Base-by-base conservation (phyloP, 2,888 invertebrate genomes). In the Apotomis turbidana region DNA sequence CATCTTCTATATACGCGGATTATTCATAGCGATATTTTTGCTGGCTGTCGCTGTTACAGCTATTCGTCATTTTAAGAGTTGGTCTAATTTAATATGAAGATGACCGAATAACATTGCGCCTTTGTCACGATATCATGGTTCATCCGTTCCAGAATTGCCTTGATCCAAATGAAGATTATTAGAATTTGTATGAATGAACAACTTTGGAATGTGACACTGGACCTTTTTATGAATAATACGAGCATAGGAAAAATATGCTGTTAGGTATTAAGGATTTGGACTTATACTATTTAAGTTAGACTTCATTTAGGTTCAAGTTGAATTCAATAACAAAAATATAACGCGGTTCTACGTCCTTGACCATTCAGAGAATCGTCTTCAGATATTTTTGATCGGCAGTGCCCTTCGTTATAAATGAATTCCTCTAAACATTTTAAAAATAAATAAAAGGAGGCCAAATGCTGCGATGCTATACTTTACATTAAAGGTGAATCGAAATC, bases 1-100 rank as follows among this genome's bases (percentile, higher is more conserved):
- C 83, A 76, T 80, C 80, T 78, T 75, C 74, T 74, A 71, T 72
- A 71, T 73, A 68, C 57, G 64, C 70, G 59, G 61, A 60, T 77
- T 77, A 78, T 74, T 77, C 77, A 78, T 71, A 68, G 46, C 41
- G 70, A 74, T 76, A 77, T 77, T 75, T 76, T 75, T 60, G 73
- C 55, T 64, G 68, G 58, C 44, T 54, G 70, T 57, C 66, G 49
- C 66, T 58, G 62, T 63, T 62, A 70, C 9, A 63, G 71, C 59
- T 68, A 75, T 76, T 76, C 73, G 76, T 76, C 74, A 74, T 70
- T 64, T 51, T n/a, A 52, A 54, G 60, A 66, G 57, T 58, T 64
- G 58, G 73, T 71, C 76, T 74, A 75, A 74, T 75, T 74, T 64
- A 71, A 75, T 69, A 44, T 71, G 60, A 70, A 71, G 27, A 66